phyloP scores from a whole-genome alignment of 30 jellyfish, hydroid and myxozoan species.

The Mastigias papua region DNA sequence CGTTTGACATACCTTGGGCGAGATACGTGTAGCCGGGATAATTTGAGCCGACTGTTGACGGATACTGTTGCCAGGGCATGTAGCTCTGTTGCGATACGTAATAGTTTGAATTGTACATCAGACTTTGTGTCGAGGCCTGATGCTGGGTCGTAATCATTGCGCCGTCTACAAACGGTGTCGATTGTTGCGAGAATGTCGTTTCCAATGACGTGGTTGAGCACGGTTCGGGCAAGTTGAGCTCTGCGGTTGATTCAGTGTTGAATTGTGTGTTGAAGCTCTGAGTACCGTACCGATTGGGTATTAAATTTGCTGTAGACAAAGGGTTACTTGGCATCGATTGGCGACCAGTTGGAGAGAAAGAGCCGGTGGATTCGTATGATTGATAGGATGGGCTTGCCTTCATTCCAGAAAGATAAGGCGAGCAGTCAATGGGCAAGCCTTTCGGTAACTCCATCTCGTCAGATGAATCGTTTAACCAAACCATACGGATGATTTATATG shows the following conservation, averaged over 20 bases:
- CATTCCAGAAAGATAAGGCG: constrained; percentile 65
- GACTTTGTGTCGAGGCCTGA: constrained; percentile 68
- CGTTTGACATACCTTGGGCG: constrained; percentile 54
- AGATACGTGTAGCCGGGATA: constrained; percentile 66
- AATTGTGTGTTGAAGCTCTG: constrained; percentile 39
- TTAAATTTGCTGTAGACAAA: constrained; percentile 30
- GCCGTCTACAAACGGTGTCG: constrained; percentile 67
- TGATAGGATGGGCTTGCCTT: constrained; percentile 74
- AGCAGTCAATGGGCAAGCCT: constrained; percentile 73
- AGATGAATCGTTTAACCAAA: constrained; percentile 68
- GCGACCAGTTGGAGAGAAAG: constrained; percentile 52
- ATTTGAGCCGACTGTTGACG: constrained; percentile 22
- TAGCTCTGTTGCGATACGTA: constrained; percentile 64
- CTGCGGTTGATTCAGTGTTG: constrained; percentile 33
- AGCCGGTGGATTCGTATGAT: constrained; percentile 54
- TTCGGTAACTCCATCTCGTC: constrained; percentile 75
- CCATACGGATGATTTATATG: constrained; percentile 60
- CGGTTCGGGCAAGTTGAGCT: constrained; percentile 63
- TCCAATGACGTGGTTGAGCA: constrained; percentile 64
- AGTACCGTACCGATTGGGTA: constrained; percentile 38
- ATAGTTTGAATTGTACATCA: constrained; percentile 65
- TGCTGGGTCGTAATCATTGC: constrained; percentile 59
- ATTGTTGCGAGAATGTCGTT: constrained; percentile 59
- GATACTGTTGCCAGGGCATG: constrained; percentile 78
- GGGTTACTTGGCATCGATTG: constrained; percentile 65